phyloP scores from a whole-genome alignment of 1,140 invertebrate species.

The Drosophila oshimai region DNA sequence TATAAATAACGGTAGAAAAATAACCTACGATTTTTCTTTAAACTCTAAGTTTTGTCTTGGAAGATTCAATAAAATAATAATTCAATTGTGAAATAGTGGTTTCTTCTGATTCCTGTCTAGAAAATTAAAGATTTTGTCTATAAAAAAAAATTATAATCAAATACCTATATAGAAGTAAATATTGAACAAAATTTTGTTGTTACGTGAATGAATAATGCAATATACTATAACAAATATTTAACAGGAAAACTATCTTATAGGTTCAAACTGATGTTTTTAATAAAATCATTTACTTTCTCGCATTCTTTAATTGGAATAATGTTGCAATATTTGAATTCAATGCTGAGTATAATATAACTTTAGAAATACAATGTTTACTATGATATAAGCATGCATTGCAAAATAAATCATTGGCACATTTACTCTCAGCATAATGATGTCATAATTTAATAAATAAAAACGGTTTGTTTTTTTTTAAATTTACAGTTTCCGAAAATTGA shows the following conservation, averaged over 20 bases:
- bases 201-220: neutral
- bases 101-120: neutral
- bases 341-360: neutral
- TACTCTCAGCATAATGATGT: neutral
- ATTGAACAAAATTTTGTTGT: neutral
- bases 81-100: conserved; percentile 22
- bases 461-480: neutral
- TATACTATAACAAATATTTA: conserved; percentile 22
- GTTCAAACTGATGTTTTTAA: neutral
- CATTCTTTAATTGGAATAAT: neutral
- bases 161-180: neutral
- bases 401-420: conserved; percentile 54
- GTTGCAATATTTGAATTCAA: neutral
- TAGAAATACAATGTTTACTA: neutral
- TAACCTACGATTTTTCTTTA: neutral
- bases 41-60: conserved; percentile 12
- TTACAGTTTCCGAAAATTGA: conserved; percentile 4
- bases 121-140: too few relatives aligned
- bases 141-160: neutral
- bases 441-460: neutral
- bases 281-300: neutral
- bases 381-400: conserved; percentile 8
- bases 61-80: conserved; percentile 10
- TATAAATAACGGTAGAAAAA: conserved; percentile 30
- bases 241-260: conserved; percentile 2